A percentile compares a stretch with the other conserved stretches of the same genome.
Evolutionary conservation across 2,888 invertebrate species (phyloP).

Genomic region (Enchytraeus crypticus): DNA sequence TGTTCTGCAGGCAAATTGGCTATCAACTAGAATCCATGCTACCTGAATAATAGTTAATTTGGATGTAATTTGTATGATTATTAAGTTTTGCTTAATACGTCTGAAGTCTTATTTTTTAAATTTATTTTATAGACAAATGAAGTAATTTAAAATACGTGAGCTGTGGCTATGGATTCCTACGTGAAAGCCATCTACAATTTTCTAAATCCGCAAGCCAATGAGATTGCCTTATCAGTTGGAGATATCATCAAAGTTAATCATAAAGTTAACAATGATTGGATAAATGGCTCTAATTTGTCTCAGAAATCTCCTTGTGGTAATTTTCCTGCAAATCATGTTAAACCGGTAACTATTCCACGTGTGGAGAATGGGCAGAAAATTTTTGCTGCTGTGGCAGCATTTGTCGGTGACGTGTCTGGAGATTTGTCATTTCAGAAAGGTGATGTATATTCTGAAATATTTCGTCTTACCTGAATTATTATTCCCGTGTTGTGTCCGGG

Average conservation of each 20-base stretch:
- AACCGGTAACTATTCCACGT: slow-evolving; percentile 32
- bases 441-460: slow-evolving; percentile 13
- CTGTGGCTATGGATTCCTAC: too few species aligned
- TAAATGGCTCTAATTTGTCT: slow-evolving; percentile 31
- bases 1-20: too few species aligned
- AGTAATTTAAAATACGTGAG: background rate
- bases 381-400: slow-evolving; percentile 37
- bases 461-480: background rate
- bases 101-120: too few species aligned
- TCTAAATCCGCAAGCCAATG: slow-evolving; percentile 33
- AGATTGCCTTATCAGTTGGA: slow-evolving; percentile 34
- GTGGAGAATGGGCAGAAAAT: slow-evolving; percentile 33
- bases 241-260: slow-evolving; percentile 37
- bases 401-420: slow-evolving; percentile 35
- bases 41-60: too few species aligned
- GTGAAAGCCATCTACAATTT: slow-evolving; percentile 41
- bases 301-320: slow-evolving; percentile 27
- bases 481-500: too few species aligned
- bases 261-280: slow-evolving; percentile 40
- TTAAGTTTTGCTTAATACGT: too few species aligned
- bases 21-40: too few species aligned
- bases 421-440: slow-evolving; percentile 43
- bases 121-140: too few species aligned
- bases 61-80: too few species aligned
- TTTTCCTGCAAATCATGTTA: slow-evolving; percentile 41